Percentiles rank a stretch among this genome's conserved stretches.
These are phyloP conservation scores for Archaeoteleia sp. DNA, from an alignment of 2,888 invertebrate species.

Conservation along the genomic window DNA sequence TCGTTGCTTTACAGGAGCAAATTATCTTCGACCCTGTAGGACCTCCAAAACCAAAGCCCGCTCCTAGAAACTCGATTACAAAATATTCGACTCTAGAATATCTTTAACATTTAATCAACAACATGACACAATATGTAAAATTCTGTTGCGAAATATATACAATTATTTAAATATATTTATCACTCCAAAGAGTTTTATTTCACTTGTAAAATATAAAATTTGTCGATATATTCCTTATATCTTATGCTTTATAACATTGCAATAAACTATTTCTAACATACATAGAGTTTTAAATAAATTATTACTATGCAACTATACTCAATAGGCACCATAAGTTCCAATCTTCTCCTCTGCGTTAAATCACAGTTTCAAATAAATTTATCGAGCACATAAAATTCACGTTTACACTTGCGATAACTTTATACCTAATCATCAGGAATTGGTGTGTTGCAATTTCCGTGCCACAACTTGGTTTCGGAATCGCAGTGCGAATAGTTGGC, in stretches of 20 bases:
- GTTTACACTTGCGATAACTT: background rate
- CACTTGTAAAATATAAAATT: background rate
- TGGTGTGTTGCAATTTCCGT: constrained; percentile 85
- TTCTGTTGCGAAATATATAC: background rate
- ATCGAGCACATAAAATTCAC: too few species aligned
- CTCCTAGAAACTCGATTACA: constrained; percentile 76
- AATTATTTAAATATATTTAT: background rate
- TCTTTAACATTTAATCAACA: constrained; percentile 9
- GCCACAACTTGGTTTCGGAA: constrained; percentile 81
- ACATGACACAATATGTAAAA: background rate
- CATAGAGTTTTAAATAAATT: constrained; percentile 26
- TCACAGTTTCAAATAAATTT: too few species aligned
- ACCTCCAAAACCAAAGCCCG: constrained; percentile 76
- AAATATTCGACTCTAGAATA: constrained; percentile 32
- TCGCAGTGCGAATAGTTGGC: constrained; percentile 83
- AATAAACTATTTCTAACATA: constrained; percentile 20
- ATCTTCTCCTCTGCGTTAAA: background rate
- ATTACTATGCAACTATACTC: constrained; percentile 7
- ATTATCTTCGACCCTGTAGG: constrained; percentile 79
- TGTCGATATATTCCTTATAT: background rate
- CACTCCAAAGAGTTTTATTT: background rate
- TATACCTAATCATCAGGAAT: constrained; percentile 75
- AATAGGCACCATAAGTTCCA: constrained; percentile 22
- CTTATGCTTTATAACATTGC: constrained; percentile 6
- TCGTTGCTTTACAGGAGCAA: constrained; percentile 74